Conservation (phyloP, 2,113 vertebrate species). For the Ictalurus punctatus region DNA sequence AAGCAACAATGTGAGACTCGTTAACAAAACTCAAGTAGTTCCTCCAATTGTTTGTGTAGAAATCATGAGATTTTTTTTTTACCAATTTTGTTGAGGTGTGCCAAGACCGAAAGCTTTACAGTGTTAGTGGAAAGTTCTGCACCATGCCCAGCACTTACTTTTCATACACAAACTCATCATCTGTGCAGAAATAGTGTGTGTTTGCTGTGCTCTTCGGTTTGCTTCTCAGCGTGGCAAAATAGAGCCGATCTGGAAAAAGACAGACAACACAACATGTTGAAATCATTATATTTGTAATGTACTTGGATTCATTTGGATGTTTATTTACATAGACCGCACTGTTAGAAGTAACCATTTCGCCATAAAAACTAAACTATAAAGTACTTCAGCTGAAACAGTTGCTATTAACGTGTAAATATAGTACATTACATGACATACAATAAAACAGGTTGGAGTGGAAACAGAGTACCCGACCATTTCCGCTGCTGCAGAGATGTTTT, state of each 20-base stretch:
- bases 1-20: not conserved
- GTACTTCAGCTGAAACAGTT: not conserved
- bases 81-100: not conserved
- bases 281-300: not conserved
- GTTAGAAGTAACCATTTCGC: not conserved
- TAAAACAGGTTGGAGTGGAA: not conserved
- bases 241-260: constrained; percentile 80
- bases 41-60: not conserved
- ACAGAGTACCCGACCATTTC: not conserved
- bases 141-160: constrained; percentile 80
- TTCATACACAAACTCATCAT: constrained; percentile 94
- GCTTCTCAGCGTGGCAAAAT: constrained; percentile 91
- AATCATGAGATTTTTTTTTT: not conserved
- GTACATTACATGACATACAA: not conserved
- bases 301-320: not conserved
- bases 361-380: not conserved
- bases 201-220: constrained; percentile 94
- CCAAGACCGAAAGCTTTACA: not conserved
- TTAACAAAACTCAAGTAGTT: not conserved
- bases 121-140: not conserved
- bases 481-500: constrained; percentile 7
- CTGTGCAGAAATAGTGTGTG: constrained; percentile 96
- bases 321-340: not conserved
- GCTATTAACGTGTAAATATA: not conserved
- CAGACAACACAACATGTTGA: not conserved